Evolutionary conservation across 2,888 invertebrate genomes (phyloP).

Genomic region (Orthonevra nobilis): DNA sequence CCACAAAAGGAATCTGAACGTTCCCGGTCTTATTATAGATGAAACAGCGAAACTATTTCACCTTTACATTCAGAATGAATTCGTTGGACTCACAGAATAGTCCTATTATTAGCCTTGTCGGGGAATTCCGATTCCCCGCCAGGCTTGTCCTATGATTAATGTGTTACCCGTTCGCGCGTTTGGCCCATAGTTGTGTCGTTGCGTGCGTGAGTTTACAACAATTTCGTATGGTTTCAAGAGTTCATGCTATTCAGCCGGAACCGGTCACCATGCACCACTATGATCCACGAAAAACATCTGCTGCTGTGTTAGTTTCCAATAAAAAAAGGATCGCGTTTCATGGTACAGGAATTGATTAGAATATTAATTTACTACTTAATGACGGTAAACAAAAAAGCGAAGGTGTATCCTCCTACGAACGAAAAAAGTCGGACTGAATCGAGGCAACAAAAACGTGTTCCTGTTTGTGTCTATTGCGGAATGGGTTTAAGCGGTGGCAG

Average conservation of each 20-base stretch:
- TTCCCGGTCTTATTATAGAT: conserved; percentile 24
- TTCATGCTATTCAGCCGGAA: too few relatives aligned
- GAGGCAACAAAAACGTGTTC: conserved; percentile 6
- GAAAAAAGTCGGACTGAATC: too few relatives aligned
- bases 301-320: conserved; percentile 6
- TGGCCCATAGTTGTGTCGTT: neutral
- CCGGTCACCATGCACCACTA: neutral
- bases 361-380: conserved; percentile 16
- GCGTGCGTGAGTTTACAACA: too few relatives aligned
- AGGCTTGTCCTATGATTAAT: conserved; percentile 13
- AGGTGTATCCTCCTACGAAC: too few relatives aligned
- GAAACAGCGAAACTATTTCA: conserved; percentile 52
- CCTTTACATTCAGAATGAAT: conserved; percentile 60
- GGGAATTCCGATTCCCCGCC: conserved; percentile 38
- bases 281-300: conserved; percentile 22
- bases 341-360: conserved; percentile 30
- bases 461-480: conserved; percentile 8
- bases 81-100: conserved; percentile 12
- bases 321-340: conserved; percentile 32
- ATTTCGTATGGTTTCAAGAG: too few relatives aligned
- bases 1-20: conserved; percentile 2
- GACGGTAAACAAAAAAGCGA: too few relatives aligned
- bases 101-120: conserved; percentile 46
- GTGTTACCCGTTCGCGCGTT: neutral
- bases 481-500: conserved; percentile 27